These are phyloP conservation scores for Aphelinus atriplicis DNA, from an alignment of 1,140 invertebrate species.

Conservation along the genomic window DNA sequence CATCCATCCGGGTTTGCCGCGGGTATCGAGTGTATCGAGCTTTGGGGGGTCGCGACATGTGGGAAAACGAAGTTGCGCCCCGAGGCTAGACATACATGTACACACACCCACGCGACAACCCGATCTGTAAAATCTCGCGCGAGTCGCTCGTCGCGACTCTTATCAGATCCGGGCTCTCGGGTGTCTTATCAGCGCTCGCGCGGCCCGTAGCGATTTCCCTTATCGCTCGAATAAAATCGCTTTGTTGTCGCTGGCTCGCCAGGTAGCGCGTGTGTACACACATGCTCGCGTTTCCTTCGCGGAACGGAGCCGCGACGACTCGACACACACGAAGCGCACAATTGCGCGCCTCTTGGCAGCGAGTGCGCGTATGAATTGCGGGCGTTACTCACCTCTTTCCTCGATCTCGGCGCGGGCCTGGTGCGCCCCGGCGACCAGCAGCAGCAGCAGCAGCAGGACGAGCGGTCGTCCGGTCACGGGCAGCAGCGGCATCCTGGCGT, in stretches of 20 bases:
- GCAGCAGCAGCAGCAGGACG: conserved; percentile 49
- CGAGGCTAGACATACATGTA: too few relatives aligned
- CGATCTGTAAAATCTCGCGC: background rate
- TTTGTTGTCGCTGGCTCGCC: conserved; percentile 6
- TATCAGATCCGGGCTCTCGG: conserved; percentile 21
- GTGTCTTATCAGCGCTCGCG: background rate
- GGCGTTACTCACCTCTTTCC: conserved; percentile 57
- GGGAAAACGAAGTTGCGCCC: too few relatives aligned
- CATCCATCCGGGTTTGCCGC: too few relatives aligned
- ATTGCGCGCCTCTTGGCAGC: too few relatives aligned
- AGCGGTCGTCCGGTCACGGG: conserved; percentile 24
- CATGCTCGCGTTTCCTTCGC: too few relatives aligned
- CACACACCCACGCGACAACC: too few relatives aligned
- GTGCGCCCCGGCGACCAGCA: conserved; percentile 42
- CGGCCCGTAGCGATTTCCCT: conserved; percentile 19
- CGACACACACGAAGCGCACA: too few relatives aligned
- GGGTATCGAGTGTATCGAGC: background rate
- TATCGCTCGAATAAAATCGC: conserved; percentile 24
- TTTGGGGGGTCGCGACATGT: background rate
- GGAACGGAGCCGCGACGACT: too few relatives aligned
- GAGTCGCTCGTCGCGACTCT: background rate
- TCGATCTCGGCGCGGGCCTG: conserved; percentile 53
- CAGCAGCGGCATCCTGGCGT: conserved; percentile 26
- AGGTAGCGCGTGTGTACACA: conserved; percentile 1
- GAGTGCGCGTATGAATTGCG: background rate